These are phyloP conservation scores for Hydroisotoma schaefferi DNA, from an alignment of 2,888 invertebrate genomes.

Conservation along the genomic window DNA sequence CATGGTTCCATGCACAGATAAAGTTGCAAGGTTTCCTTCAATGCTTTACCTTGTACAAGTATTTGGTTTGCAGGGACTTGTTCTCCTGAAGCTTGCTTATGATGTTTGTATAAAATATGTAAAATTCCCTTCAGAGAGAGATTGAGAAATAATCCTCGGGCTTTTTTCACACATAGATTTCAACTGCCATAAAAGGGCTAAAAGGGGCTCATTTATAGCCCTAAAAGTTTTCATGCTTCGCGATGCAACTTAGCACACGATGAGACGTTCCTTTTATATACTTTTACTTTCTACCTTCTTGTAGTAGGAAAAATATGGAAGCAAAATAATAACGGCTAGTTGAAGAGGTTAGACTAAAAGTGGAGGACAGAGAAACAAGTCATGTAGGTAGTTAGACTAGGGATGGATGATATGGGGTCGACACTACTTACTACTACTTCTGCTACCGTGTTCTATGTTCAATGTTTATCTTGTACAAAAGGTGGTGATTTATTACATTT, in stretches of 20 bases:
- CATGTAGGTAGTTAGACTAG: slow-evolving; percentile 56
- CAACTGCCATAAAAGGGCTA: not conserved
- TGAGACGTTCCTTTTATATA: too few species aligned
- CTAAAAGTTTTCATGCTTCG: slow-evolving; percentile 15
- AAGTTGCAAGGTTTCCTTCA: too few species aligned
- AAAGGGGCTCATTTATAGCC: slow-evolving; percentile 11
- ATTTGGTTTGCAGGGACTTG: too few species aligned
- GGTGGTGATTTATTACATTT: slow-evolving; percentile 52
- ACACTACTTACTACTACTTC: too few species aligned
- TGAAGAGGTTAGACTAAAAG: too few species aligned
- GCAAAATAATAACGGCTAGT: too few species aligned
- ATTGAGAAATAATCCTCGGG: slow-evolving; percentile 11
- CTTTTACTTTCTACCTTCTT: too few species aligned
- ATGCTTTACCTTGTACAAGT: too few species aligned
- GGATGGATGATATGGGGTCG: slow-evolving; percentile 88
- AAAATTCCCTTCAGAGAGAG: slow-evolving; percentile 14
- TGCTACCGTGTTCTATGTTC: too few species aligned
- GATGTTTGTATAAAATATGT: slow-evolving; percentile 16
- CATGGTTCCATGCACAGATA: too few species aligned
- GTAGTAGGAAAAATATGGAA: too few species aligned
- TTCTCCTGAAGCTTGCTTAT: slow-evolving; percentile 7
- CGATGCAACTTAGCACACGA: too few species aligned
- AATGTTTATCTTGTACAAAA: slow-evolving; percentile 88
- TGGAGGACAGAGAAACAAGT: slow-evolving; percentile 12
- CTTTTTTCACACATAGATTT: slow-evolving; percentile 19